Evolutionary conservation across 2,888 invertebrate genomes (phyloP).

Genomic region (Sclerodermus sp.): DNA sequence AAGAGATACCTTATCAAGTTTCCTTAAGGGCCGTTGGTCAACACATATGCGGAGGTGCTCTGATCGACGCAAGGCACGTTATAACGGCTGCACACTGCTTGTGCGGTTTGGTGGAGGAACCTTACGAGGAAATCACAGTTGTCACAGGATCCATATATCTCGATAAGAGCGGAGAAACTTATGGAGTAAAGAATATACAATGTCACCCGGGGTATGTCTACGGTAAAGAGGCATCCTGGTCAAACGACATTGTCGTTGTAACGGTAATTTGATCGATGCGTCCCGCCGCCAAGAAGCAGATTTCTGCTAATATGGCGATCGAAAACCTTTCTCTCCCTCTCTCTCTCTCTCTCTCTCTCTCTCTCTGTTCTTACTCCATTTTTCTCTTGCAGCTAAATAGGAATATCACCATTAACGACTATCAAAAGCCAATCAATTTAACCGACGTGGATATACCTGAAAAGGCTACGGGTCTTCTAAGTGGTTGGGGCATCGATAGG

Average conservation of each 20-base stretch:
- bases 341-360: no score
- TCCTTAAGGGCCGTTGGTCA: slow-evolving; percentile 17
- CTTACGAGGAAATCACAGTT: slow-evolving; percentile 20
- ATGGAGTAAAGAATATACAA: slow-evolving; percentile 2
- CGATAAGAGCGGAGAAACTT: not conserved
- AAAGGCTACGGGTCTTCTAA: not conserved
- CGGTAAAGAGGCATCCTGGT: slow-evolving; percentile 11
- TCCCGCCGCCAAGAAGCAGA: no score
- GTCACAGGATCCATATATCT: slow-evolving; percentile 8
- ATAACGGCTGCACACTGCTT: slow-evolving; percentile 32
- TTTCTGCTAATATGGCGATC: no score
- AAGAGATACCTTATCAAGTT: slow-evolving; percentile 26
- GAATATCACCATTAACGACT: not conserved
- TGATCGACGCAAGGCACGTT: slow-evolving; percentile 26
- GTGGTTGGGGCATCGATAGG: slow-evolving; percentile 16
- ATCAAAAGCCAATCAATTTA: slow-evolving; percentile 11
- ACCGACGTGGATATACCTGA: not conserved
- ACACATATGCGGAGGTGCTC: slow-evolving; percentile 28
- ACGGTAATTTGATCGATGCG: slow-evolving; percentile 10
- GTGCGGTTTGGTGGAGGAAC: slow-evolving; percentile 20
- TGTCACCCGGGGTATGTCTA: slow-evolving; percentile 17
- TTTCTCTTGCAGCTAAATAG: not conserved
- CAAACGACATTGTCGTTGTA: slow-evolving; percentile 13
- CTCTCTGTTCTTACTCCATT: no score
- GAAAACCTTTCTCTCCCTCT: no score